Base-by-base conservation (phyloP, 2,797 vertebrate species). In the Vespertilio murinus region DNA sequence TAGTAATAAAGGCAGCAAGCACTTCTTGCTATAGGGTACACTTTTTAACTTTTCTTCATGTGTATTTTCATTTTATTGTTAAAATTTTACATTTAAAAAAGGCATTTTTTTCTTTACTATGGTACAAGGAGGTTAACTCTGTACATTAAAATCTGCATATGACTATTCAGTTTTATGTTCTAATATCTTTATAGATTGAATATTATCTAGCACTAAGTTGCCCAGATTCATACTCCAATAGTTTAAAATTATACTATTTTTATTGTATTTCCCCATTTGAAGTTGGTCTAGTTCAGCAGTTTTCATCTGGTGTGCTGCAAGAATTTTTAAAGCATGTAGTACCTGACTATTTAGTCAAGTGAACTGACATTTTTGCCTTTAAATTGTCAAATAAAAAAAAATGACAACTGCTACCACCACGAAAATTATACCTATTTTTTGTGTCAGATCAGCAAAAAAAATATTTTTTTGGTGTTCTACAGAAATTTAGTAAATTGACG, bases 201-300 rank as follows among this genome's bases (percentile, higher is more conserved):
- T 83, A 90, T 78, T 86, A 70, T 93, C 64, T 12, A 93, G 22
- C 4, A 91, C 69, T 79, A 73, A 54, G 18, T 71, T 93, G n/a
- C 30, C 71, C 18, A 56, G 78, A 70, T 35, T 88, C 16, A 88
- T 92, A 70, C 65, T 67, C 3, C 11, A 78, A 30, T 88, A 78
- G 56, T 75, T 92, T 88, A 22, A 84, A 94, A 92, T 67, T 30
- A 77, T 69, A 73, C 12, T 42, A 80, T 82, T 83, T 73, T 94
- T 75, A 12, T 81, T 82, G 1, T 33, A 54, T 42, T 90, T 79
- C 5, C 3, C 3, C 17, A 80, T 85, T 93, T 90, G 38, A 0
- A 35, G 5, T 84, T 71, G 8, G 1, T 85, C 8, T 89, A 61
- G n/a, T 78, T 42, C 9, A 69, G 67, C 20, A 22, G 11, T 69